Conservation (phyloP, 2,888 invertebrate genomes). For the Tetranychus truncatus region DNA sequence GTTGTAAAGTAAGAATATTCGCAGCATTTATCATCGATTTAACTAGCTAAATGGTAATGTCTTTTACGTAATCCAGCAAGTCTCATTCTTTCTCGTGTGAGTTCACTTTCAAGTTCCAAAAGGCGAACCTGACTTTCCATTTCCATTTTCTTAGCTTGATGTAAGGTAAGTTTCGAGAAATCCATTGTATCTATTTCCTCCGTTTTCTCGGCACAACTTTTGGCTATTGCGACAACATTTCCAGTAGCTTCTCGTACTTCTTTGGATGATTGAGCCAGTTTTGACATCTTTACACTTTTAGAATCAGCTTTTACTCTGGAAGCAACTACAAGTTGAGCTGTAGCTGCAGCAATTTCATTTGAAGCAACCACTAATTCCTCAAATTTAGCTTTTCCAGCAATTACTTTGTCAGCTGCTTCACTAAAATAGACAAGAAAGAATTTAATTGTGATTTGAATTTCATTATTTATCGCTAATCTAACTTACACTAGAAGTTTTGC, state of each 20-base stretch:
- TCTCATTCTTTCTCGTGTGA: slow-evolving; percentile 67
- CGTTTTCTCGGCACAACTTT: slow-evolving; percentile 59
- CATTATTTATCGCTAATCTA: slow-evolving; percentile 34
- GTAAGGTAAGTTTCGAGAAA: slow-evolving; percentile 66
- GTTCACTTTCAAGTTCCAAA: slow-evolving; percentile 69
- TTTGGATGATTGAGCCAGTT: slow-evolving; percentile 64
- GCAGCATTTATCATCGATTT: neutral
- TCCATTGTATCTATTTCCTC: slow-evolving; percentile 37
- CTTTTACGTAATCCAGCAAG: slow-evolving; percentile 69
- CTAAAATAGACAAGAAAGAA: slow-evolving; percentile 35
- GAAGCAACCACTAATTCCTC: slow-evolving; percentile 89
- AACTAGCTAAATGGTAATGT: slow-evolving; percentile 45
- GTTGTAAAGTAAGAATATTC: no score
- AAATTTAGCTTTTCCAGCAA: slow-evolving; percentile 60
- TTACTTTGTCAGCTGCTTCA: slow-evolving; percentile 76
- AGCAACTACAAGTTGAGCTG: slow-evolving; percentile 90
- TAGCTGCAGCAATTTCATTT: slow-evolving; percentile 85
- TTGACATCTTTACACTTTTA: slow-evolving; percentile 54
- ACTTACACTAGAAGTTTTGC: slow-evolving; percentile 64
- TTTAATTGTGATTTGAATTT: slow-evolving; percentile 31
- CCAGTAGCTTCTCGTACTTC: slow-evolving; percentile 78
- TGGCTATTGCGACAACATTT: slow-evolving; percentile 77
- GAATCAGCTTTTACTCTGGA: slow-evolving; percentile 63
- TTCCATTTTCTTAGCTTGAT: slow-evolving; percentile 83
- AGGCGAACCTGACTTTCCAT: slow-evolving; percentile 92